Evolutionary conservation across 2,888 invertebrate genomes (phyloP), one percentile per base, ranked within the genome.

Genomic region (Sericinus montela): DNA sequence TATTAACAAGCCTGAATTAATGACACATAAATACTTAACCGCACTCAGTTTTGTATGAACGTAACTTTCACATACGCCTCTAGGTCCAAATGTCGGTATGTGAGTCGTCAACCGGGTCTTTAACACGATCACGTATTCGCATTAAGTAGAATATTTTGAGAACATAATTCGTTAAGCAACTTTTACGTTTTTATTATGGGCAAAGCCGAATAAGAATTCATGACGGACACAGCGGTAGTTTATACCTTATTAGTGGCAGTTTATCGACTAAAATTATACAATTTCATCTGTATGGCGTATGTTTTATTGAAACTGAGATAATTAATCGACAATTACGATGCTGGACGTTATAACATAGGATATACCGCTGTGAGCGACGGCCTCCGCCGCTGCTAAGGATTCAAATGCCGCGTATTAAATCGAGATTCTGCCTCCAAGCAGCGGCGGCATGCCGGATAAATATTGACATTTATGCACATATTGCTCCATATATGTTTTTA

Each of bases 401-500:
- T 73, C 69, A 70, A 73, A 75, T 69, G 75, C 68, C 58, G 63
- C 67, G 70, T 77, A 76, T 81, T 19, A 84, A 82, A 83, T 79
- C 76, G 74, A 61, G 53, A 45, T 55, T 55, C 55, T 61, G 67
- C 67, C 73, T 66, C 72, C 65, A 65, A 62, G 61, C 57, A 54
- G 57, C 57, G 56, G 50, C 57, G 61, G 55, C 69, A 65, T 53
- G 59, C 58, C 64, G 69, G 70, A 74, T 75, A 79, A 85, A 85
- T 81, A 86, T 85, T 80, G 83, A 82, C 86, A 81, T 85, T 87
- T 86, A 86, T 84, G 85, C 85, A 86, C 85, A 85, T 85, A 84
- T 85, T 87, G 84, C 84, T 87, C 88, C 86, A 86, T 86, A 86
- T 87, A 83, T 66, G 85, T 73, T 84, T 84, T 88, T 87, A 86